Conservation (phyloP, 2,888 invertebrate genomes). For the Arenicola marina region DNA sequence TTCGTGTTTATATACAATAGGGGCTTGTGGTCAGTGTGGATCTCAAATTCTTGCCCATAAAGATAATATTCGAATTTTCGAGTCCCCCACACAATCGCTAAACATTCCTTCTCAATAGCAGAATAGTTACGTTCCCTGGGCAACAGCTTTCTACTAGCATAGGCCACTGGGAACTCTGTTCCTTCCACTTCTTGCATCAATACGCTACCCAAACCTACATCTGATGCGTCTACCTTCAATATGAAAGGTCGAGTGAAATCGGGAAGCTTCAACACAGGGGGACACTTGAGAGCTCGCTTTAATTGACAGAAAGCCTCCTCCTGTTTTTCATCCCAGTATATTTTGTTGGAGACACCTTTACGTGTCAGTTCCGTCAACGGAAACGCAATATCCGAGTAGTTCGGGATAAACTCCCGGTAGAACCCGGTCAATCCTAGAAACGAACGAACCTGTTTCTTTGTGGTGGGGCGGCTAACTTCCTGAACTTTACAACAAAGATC, state of each 20-base stretch:
- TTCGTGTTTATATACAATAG: too few species aligned
- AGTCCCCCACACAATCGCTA: too few species aligned
- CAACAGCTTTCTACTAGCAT: constrained; percentile 34
- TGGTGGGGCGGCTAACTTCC: background rate
- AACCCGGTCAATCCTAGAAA: background rate
- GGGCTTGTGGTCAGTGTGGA: too few species aligned
- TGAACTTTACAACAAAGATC: background rate
- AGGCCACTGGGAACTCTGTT: constrained; percentile 25
- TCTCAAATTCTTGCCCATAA: too few species aligned
- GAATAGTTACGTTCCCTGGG: too few species aligned
- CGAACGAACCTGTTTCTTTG: constrained; percentile 3
- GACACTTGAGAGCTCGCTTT: background rate
- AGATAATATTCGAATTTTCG: too few species aligned
- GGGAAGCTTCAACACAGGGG: constrained; percentile 23
- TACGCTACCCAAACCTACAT: constrained; percentile 27
- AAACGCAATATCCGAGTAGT: constrained; percentile 24
- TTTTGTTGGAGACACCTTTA: constrained; percentile 20
- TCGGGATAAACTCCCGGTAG: constrained; percentile 23
- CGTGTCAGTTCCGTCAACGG: constrained; percentile 30
- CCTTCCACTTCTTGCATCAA: constrained; percentile 32
- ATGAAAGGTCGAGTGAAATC: constrained; percentile 22
- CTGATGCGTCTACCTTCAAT: constrained; percentile 30
- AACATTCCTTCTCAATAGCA: too few species aligned
- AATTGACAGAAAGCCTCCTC: background rate
- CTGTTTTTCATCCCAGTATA: constrained; percentile 15